Conservation (phyloP, 2,888 invertebrate genomes). For the Drosophila ezoana region DNA sequence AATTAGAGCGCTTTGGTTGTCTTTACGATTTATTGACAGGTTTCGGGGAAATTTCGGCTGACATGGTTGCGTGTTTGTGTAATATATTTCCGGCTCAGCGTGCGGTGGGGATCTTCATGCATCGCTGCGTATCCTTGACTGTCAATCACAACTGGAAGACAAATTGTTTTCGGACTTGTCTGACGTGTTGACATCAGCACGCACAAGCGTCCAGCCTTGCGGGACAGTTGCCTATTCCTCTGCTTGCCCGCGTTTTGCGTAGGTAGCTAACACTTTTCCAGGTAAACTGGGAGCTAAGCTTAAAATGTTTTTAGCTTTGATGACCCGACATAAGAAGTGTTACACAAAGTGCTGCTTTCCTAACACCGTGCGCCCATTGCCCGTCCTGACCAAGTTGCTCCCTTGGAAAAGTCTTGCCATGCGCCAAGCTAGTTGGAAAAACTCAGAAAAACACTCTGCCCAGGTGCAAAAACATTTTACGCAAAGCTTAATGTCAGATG, state of each 20-base stretch:
- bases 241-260: not conserved
- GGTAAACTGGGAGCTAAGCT: conserved; percentile 27
- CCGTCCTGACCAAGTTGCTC: not conserved
- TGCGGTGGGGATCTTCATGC: conserved; percentile 10
- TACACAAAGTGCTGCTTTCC: conserved; percentile 9
- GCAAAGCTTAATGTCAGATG: conserved; percentile 61
- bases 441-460: conserved; percentile 46
- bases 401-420: conserved; percentile 5
- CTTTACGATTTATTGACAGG: no score
- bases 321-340: conserved; percentile 19
- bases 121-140: conserved; percentile 62
- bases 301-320: conserved; percentile 26
- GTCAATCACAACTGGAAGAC: conserved; percentile 79
- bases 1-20: no score
- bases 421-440: conserved; percentile 53
- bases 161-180: conserved; percentile 76
- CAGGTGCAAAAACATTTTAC: conserved; percentile 55
- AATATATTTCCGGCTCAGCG: conserved; percentile 19
- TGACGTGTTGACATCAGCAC: conserved; percentile 66
- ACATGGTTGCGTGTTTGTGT: conserved; percentile 10
- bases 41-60: conserved; percentile 24
- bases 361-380: conserved; percentile 1
- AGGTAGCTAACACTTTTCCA: conserved; percentile 20
- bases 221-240: not conserved
- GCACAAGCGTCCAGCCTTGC: conserved; percentile 13